Evolutionary conservation across 2,888 invertebrate species (phyloP), one percentile per base, ranked within the genome.

Genomic region (Thyatira batis): DNA sequence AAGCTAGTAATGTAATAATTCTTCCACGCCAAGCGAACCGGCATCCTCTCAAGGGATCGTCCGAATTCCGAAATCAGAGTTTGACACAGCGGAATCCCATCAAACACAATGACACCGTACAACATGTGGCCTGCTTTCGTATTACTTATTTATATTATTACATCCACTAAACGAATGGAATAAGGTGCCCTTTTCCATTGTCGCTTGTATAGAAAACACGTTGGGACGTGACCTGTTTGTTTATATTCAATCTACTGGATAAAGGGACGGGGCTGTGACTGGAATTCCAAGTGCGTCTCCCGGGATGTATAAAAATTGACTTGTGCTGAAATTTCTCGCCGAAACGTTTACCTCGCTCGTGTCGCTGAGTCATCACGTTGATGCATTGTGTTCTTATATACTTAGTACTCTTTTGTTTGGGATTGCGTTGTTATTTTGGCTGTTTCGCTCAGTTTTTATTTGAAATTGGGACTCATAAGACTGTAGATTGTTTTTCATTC

Each of bases 241-340:
- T 74, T 76, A 80, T 75, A 77, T 83, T 81, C 82, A 83, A 84
- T 84, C 76, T 70, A 63, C 69, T 65, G 64, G 69, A 69, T 66
- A 61, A 73, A 71, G 75, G 74, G 73, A 60, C 58, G 51, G 49
- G 49, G 54, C 27, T 27, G 59, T 66, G 69, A 66, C 62, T 51
- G 13, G 80, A 77, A 76, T 80, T 54, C 63, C 56, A 67, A 77
- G 59, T 63, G 39, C 52, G 21, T 54, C 55, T 49, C 52, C 43
- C 20, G 57, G 56, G 60, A 68, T 58, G 67, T 63, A 68, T 67
- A 63, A 63, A 63, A 65, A 73, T 67, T 64, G 63, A 61, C 67
- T 70, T 67, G 71, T 61, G 57, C 52, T 53, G 45, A 46, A 27
- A 45, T 17, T 54, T 60, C 58, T 65, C 54, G 48, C 55, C 25